Conservation (phyloP, 2,797 vertebrate genomes). For the Bradypus variegatus region DNA sequence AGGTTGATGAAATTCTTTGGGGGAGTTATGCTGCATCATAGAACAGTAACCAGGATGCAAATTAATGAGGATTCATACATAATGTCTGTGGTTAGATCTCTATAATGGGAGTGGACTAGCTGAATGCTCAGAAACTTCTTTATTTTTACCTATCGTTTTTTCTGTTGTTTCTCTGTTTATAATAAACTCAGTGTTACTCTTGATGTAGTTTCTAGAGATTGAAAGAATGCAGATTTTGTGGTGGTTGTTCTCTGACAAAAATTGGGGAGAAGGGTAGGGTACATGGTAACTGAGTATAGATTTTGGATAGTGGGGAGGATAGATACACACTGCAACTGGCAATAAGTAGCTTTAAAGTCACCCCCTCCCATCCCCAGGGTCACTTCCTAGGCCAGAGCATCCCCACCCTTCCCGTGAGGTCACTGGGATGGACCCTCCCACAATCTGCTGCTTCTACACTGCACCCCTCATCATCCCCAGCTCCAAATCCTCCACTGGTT, state of each 20-base stretch:
- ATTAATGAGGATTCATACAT: not conserved
- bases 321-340: not conserved
- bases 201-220: not conserved
- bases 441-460: not conserved
- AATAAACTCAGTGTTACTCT: not conserved
- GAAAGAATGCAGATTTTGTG: not conserved
- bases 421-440: not conserved
- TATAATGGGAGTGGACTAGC: not conserved
- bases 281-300: not conserved
- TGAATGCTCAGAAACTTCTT: not conserved
- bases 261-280: not conserved
- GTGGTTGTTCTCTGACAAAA: not conserved
- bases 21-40: not conserved
- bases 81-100: not conserved
- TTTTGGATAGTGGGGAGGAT: not conserved
- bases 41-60: not conserved
- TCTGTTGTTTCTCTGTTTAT: not conserved
- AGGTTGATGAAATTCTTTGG: not conserved
- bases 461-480: not conserved
- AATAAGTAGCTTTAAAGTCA: not conserved
- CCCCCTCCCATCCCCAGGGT: not conserved
- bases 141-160: not conserved
- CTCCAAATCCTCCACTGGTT: not conserved
- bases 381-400: not conserved
- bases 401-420: not conserved